Percentiles rank a stretch among this genome's conserved stretches.
These are phyloP conservation scores for Polyploca ridens DNA, from an alignment of 2,888 invertebrate species.

Conservation along the genomic window DNA sequence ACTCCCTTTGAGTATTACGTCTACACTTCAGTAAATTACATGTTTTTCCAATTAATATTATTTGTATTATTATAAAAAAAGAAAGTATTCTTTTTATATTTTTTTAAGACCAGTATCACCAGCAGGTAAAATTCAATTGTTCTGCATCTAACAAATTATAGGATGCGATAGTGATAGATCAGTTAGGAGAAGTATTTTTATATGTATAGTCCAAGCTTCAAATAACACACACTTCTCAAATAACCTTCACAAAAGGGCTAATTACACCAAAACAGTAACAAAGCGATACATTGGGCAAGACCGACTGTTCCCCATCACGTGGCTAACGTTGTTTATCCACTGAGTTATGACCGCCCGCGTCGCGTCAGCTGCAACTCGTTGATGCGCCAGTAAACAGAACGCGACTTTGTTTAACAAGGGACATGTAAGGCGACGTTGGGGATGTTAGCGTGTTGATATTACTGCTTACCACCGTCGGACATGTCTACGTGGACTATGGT, in stretches of 20 bases:
- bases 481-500: too few species aligned
- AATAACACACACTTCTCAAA: not conserved
- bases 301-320: constrained; percentile 19
- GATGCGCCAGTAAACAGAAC: constrained; percentile 23
- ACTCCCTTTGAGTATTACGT: too few species aligned
- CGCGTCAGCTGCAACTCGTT: constrained; percentile 33
- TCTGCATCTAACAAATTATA: too few species aligned
- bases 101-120: too few species aligned
- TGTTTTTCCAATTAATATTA: too few species aligned
- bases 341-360: constrained; percentile 27
- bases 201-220: too few species aligned
- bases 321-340: constrained; percentile 9
- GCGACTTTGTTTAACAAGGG: constrained; percentile 19
- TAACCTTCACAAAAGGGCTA: constrained; percentile 1
- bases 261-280: constrained; percentile 1
- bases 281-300: not conserved
- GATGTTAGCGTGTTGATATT: not conserved
- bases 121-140: too few species aligned
- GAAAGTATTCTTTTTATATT: too few species aligned
- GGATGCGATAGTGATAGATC: too few species aligned
- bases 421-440: constrained; percentile 17
- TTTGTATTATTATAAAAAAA: too few species aligned
- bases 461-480: not conserved
- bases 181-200: too few species aligned
- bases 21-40: too few species aligned